phyloP scores from a whole-genome alignment of 1,140 invertebrate genomes.

The Spodoptera litura region DNA sequence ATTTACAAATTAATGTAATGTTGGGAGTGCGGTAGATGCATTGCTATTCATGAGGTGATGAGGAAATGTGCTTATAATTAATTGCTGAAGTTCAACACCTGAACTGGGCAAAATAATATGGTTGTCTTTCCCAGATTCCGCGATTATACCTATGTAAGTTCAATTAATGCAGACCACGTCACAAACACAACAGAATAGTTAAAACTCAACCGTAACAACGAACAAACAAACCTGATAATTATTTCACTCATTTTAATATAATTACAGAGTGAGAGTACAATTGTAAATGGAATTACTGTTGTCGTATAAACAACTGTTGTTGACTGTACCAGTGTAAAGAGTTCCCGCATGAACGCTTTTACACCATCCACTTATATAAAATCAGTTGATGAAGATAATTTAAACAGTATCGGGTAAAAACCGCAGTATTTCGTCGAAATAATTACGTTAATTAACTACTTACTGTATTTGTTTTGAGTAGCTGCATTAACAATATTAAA shows the following conservation, averaged over 20 bases:
- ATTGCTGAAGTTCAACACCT: too few species aligned
- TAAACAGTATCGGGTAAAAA: not conserved
- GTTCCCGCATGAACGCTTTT: slow-evolving; percentile 11
- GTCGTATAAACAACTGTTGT: slow-evolving; percentile 14
- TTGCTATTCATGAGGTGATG: too few species aligned
- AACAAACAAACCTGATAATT: not conserved
- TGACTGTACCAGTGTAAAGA: slow-evolving; percentile 15
- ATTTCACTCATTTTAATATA: not conserved
- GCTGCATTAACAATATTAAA: too few species aligned
- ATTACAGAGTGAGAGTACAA: not conserved
- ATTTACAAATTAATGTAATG: too few species aligned
- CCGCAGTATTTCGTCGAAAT: not conserved
- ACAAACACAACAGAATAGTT: too few species aligned
- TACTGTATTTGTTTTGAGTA: not conserved
- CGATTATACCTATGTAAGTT: too few species aligned
- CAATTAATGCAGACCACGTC: too few species aligned
- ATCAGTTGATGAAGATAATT: slow-evolving; percentile 23
- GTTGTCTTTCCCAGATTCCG: too few species aligned
- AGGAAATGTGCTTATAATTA: too few species aligned
- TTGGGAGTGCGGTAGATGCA: too few species aligned
- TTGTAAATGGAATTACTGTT: slow-evolving; percentile 13
- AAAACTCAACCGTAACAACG: too few species aligned
- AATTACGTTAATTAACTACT: not conserved
- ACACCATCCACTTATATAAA: not conserved
- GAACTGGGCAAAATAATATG: too few species aligned